Conservation (phyloP, 2,113 vertebrate species). For the Eleginops maclovinus region DNA sequence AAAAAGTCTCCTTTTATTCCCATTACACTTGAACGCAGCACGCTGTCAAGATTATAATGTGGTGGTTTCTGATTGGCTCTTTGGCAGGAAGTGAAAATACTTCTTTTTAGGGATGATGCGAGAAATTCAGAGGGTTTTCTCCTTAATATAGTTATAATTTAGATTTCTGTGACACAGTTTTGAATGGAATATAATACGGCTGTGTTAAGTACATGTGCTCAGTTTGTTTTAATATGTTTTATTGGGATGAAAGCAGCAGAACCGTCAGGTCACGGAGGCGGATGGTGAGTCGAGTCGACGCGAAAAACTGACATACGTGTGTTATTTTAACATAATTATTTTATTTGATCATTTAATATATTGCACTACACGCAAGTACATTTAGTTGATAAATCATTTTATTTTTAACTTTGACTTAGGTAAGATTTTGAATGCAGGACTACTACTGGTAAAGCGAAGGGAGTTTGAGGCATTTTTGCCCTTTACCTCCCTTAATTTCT, state of each 20-base stretch:
- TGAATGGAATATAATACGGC: constrained; percentile 30
- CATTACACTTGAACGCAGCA: not conserved
- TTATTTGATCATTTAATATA: no score
- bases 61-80: constrained; percentile 59
- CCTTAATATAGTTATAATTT: rapidly evolving
- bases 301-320: no score
- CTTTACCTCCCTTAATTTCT: no score
- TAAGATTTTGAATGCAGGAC: no score
- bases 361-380: no score
- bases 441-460: no score
- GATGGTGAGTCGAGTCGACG: constrained; percentile 62
- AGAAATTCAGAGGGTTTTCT: not conserved
- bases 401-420: no score
- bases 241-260: constrained; percentile 2
- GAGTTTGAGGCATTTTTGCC: no score
- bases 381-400: no score
- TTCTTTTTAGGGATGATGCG: not conserved
- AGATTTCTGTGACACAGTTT: rapidly evolving
- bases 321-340: no score
- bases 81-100: constrained; percentile 32
- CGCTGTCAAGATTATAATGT: not conserved
- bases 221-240: not conserved
- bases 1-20: not conserved
- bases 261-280: constrained; percentile 38
- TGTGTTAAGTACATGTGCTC: rapidly evolving